Percentiles rank a stretch among this genome's conserved stretches.
These are phyloP conservation scores for Paraplagusia blochii DNA, from an alignment of 2,113 vertebrate species.

Conservation along the genomic window DNA sequence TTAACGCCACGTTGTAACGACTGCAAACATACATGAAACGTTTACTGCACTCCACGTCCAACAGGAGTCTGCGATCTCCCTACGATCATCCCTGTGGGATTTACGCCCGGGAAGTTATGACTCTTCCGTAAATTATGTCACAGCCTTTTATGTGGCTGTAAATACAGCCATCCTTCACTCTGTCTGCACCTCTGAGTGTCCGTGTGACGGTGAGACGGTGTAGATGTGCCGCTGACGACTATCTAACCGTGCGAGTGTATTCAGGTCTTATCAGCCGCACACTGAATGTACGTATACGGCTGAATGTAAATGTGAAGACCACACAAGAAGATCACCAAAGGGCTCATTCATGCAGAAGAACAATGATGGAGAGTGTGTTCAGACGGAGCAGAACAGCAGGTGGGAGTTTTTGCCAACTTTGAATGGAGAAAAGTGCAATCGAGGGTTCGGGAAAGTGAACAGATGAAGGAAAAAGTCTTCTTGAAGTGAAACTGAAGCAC, in stretches of 20 bases:
- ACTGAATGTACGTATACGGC: slow-evolving; percentile 12
- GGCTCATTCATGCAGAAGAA: slow-evolving; percentile 17
- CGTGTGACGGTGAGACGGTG: not conserved
- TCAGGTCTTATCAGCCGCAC: slow-evolving; percentile 14
- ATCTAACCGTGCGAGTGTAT: not conserved
- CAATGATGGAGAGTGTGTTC: slow-evolving; percentile 25
- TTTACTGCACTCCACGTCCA: not conserved
- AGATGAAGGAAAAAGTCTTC: not conserved
- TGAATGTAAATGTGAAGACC: slow-evolving; percentile 15
- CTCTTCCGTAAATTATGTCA: slow-evolving; percentile 12
- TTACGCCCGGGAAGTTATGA: not conserved
- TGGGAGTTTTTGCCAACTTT: slow-evolving; percentile 5
- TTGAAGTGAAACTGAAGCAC: not conserved
- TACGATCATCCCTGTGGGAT: not conserved
- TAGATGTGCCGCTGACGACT: slow-evolving; percentile 1
- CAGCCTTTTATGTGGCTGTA: not conserved
- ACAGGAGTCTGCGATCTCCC: too few species aligned
- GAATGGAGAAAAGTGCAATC: not conserved
- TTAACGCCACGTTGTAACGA: not conserved
- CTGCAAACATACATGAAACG: not conserved
- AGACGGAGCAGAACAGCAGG: slow-evolving; percentile 2
- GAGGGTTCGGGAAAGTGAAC: not conserved
- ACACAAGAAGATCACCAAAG: slow-evolving; percentile 26
- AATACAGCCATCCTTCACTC: not conserved
- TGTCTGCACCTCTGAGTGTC: not conserved